Percentiles rank a stretch among this genome's conserved stretches.
Conservation (phyloP, 2,797 vertebrate species). For the Macropus fuliginosus region DNA sequence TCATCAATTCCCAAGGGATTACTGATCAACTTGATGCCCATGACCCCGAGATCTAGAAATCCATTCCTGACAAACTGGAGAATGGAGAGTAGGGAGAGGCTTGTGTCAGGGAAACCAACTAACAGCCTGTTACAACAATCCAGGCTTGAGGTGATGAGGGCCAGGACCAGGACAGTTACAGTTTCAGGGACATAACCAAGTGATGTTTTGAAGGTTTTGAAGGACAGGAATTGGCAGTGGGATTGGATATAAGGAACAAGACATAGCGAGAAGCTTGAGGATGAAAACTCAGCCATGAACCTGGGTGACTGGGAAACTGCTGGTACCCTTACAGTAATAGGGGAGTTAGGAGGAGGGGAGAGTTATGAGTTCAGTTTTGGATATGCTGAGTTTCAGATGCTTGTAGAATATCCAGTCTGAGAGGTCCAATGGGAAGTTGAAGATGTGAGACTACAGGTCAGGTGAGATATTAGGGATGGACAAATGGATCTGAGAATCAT, state of each 20-base stretch:
- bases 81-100: background rate
- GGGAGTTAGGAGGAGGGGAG: background rate
- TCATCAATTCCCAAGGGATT: background rate
- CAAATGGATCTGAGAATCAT: background rate
- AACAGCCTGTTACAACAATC: background rate
- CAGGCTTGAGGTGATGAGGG: background rate
- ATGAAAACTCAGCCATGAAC: background rate
- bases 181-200: background rate
- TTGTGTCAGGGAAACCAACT: background rate
- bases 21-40: background rate
- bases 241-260: background rate
- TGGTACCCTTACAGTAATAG: background rate
- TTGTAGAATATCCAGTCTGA: background rate
- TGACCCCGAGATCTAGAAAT: background rate
- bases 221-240: too few relatives aligned
- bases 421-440: background rate
- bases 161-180: background rate
- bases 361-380: background rate
- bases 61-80: background rate
- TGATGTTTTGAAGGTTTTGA: background rate
- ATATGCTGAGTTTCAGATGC: background rate
- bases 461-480: background rate
- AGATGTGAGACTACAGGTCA: too few relatives aligned
- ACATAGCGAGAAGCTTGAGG: background rate
- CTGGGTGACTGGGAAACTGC: background rate